These are phyloP conservation scores for Azemiops feae DNA, from an alignment of 2,113 vertebrate genomes.

Conservation along the genomic window DNA sequence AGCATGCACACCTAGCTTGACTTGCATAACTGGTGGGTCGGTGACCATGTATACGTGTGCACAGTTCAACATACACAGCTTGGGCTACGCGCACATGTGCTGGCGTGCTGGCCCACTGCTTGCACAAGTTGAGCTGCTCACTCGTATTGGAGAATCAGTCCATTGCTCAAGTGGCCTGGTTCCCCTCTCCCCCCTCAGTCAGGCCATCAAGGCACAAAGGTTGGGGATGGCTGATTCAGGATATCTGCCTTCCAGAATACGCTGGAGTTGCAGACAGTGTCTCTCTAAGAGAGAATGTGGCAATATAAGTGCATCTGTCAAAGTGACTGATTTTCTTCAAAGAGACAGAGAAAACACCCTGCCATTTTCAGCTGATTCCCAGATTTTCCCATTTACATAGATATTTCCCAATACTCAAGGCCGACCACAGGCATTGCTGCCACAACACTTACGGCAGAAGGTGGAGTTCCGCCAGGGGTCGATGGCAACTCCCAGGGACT, in stretches of 20 bases:
- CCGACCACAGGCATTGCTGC: neutral
- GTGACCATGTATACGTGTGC: too few species aligned
- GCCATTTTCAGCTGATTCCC: neutral
- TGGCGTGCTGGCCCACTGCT: too few species aligned
- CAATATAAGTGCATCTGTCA: neutral
- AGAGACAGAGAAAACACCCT: neutral
- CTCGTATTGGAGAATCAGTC: too few species aligned
- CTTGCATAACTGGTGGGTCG: too few species aligned
- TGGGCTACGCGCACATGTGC: too few species aligned
- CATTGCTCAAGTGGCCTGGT: too few species aligned
- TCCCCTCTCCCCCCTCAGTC: too few species aligned
- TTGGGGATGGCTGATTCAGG: neutral
- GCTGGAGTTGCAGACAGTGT: neutral
- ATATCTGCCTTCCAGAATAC: neutral
- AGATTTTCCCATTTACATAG: accelerated
- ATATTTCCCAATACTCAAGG: accelerated
- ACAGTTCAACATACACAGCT: too few species aligned
- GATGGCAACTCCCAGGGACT: conserved; percentile 14
- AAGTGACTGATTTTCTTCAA: neutral
- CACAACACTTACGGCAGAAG: conserved; percentile 45
- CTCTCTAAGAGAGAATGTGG: neutral
- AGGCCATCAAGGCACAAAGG: too few species aligned
- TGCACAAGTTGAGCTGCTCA: too few species aligned
- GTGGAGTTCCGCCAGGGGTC: conserved; percentile 44
- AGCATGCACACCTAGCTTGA: too few species aligned